phyloP scores from a whole-genome alignment of 2,113 vertebrate genomes.

The Rhynchomys soricoides region DNA sequence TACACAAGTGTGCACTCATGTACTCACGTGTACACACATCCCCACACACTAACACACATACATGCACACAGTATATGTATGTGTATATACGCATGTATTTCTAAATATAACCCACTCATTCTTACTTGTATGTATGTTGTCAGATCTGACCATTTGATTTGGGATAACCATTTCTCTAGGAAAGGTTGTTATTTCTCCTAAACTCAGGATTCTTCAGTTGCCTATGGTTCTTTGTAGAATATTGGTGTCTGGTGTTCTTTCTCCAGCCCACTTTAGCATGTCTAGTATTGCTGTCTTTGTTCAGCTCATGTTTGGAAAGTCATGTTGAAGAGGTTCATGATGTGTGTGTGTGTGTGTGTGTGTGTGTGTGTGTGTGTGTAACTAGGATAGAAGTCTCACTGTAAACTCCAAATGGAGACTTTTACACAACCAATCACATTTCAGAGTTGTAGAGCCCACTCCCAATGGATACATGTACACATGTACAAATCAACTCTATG shows the following conservation, averaged over 20 bases:
- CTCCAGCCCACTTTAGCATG: too few species aligned
- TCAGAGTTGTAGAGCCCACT: background rate
- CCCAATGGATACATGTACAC: background rate
- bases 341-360: too few species aligned
- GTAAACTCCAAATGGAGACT: background rate
- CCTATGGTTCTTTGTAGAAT: background rate
- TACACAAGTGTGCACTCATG: too few species aligned
- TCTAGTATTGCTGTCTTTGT: background rate
- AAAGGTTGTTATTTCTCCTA: background rate
- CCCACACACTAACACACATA: background rate
- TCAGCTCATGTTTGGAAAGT: background rate
- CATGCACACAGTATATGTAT: background rate
- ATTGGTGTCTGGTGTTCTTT: background rate
- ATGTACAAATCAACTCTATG: background rate
- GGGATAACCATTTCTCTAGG: background rate
- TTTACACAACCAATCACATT: background rate
- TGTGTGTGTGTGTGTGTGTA: too few species aligned
- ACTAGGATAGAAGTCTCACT: background rate
- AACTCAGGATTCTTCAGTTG: background rate
- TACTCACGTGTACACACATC: too few species aligned
- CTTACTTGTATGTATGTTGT: background rate
- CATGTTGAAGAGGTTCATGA: background rate
- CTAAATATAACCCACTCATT: background rate
- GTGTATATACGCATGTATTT: background rate
- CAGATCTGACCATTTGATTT: background rate